Evolutionary conservation across 2,797 vertebrate genomes (phyloP).

Genomic region (Typhlichthys eigenmanni): DNA sequence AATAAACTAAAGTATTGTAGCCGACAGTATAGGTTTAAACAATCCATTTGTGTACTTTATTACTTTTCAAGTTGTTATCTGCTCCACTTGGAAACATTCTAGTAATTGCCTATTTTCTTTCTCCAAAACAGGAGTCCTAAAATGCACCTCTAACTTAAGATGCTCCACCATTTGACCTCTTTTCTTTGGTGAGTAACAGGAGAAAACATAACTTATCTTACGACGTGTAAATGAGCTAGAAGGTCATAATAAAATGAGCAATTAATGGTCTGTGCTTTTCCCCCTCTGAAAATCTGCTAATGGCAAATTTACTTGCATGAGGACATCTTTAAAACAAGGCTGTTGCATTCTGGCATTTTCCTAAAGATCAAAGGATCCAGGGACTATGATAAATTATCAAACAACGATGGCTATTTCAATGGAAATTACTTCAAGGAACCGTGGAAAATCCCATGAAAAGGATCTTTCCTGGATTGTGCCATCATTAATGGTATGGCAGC

Average conservation of each 20-base stretch:
- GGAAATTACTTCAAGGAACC: constrained; percentile 30
- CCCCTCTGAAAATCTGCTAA: constrained; percentile 21
- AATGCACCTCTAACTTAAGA: background rate
- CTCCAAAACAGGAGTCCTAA: background rate
- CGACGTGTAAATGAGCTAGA: background rate
- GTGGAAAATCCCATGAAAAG: constrained; percentile 35
- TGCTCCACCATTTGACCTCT: background rate
- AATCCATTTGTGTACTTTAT: too few species aligned
- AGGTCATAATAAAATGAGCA: constrained; percentile 3
- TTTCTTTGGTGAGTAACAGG: background rate
- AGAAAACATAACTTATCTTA: background rate
- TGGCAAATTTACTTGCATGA: constrained; percentile 32
- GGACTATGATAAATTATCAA: constrained; percentile 46
- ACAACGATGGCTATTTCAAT: constrained; percentile 28
- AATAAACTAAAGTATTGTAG: too few species aligned
- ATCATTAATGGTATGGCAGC: constrained; percentile 47
- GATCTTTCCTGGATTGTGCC: constrained; percentile 26
- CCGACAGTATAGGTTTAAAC: too few species aligned
- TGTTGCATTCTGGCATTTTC: constrained; percentile 45
- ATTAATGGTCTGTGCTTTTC: background rate
- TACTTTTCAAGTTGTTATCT: background rate
- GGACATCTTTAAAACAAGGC: constrained; percentile 28
- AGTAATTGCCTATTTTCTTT: background rate
- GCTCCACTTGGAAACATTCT: background rate
- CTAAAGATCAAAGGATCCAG: constrained; percentile 54